A percentile compares a stretch with the other conserved stretches of the same genome.
Evolutionary conservation across 1,140 invertebrate species (phyloP).

Genomic region (Drosophila orosa): DNA sequence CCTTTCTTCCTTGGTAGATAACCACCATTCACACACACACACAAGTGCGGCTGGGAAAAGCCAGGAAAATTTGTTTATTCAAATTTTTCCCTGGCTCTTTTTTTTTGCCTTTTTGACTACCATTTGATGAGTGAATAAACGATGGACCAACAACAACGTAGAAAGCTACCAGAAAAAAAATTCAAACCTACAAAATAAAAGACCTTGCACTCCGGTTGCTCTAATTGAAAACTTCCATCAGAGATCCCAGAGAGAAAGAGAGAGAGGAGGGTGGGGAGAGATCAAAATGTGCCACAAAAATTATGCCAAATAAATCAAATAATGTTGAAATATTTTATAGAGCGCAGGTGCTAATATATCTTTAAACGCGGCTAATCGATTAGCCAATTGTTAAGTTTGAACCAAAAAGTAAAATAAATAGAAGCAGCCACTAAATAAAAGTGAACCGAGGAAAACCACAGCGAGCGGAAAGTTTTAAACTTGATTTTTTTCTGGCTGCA

Average conservation of each 20-base stretch:
- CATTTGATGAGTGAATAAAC: conserved; percentile 76
- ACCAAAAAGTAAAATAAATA: conserved; percentile 13
- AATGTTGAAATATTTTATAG: conserved; percentile 46
- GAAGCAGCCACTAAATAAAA: conserved; percentile 15
- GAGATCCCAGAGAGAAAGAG: conserved; percentile 8
- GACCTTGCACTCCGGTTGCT: conserved; percentile 23
- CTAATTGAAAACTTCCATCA: conserved; percentile 27
- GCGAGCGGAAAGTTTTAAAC: conserved; percentile 63
- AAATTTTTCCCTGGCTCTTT: conserved; percentile 64
- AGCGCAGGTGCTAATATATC: conserved; percentile 71
- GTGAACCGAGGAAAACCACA: conserved; percentile 15
- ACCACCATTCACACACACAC: conserved; percentile 3
- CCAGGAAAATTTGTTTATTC: conserved; percentile 69
- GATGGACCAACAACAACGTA: conserved; percentile 24
- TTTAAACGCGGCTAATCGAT: conserved; percentile 54
- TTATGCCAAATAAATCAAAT: conserved; percentile 51
- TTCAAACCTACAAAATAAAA: background rate
- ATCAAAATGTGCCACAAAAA: conserved; percentile 56
- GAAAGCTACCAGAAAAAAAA: background rate
- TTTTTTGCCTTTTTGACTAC: conserved; percentile 64
- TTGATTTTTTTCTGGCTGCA: conserved; percentile 17
- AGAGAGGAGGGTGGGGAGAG: conserved; percentile 18
- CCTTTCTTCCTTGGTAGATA: background rate
- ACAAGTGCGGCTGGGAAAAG: conserved; percentile 22
- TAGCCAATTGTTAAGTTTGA: conserved; percentile 45